phyloP scores from a whole-genome alignment of 2,797 vertebrate genomes.

The Perodicticus potto region DNA sequence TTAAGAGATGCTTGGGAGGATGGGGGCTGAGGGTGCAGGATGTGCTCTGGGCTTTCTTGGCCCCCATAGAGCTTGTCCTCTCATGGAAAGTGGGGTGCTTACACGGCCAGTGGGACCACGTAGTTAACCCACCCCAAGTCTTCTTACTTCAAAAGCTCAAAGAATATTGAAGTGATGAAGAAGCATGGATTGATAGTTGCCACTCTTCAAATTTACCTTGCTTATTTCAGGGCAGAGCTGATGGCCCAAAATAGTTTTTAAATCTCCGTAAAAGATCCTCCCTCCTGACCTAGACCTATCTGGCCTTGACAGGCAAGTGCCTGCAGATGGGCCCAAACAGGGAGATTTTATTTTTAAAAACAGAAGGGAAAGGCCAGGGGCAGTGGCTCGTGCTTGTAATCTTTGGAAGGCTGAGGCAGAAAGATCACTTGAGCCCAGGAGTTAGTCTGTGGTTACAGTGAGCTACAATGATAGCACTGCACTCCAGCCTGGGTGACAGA shows the following conservation, averaged over 20 bases:
- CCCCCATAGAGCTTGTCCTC: neutral
- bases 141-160: neutral
- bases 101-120: neutral
- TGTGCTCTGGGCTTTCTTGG: neutral
- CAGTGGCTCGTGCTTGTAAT: neutral
- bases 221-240: neutral
- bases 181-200: neutral
- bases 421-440: neutral
- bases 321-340: neutral
- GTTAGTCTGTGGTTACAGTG: neutral
- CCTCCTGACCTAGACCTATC: neutral
- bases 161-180: neutral
- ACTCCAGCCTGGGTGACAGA: neutral
- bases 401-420: neutral
- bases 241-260: neutral
- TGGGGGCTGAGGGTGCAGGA: neutral
- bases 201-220: neutral
- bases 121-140: neutral
- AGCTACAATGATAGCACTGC: neutral
- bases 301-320: neutral
- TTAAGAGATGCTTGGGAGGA: neutral
- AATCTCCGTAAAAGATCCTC: neutral
- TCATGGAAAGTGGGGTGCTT: neutral
- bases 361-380: accelerated
- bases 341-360: too few relatives aligned